Base-by-base conservation (phyloP, 2,113 vertebrate genomes). In the Seriola dumerili region DNA sequence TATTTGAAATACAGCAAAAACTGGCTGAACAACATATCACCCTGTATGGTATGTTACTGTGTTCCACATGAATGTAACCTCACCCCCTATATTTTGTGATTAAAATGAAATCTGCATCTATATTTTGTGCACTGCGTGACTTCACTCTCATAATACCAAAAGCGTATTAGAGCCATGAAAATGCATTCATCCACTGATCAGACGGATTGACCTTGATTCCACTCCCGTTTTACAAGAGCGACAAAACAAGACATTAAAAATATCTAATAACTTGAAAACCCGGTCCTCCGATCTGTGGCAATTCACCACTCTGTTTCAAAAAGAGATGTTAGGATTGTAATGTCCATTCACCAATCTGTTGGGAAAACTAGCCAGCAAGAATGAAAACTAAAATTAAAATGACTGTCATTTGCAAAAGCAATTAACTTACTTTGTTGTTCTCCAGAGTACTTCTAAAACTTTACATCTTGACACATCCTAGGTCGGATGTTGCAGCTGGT, bases 81-180 rank as follows among this genome's bases (percentile, higher is more conserved):
- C 5, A 40, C 4, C 25, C 12, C 34, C 75, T 72, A 73, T 70
- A 76, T 84, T 85, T 88, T 90, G 74, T 10, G 21, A 89, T 77
- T 93, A 87, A 92, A 92, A 69, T 63, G 6, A 81, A 81, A 72
- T 63, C 36, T 80, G 82, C 44, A 74, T 79, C 73, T 40, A 40
- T 65, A 32, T 78, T 52, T 62, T 59, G 61, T 77, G 65, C 38
- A 8, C 44, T 54, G 66, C 5, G 25, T 88, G 70, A 64, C 64
- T 80, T 88, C 17, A 59, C 62, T 88, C 21, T 67, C 34, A 66
- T 72, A 36, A 63, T 16, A 34, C 34, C 36, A 23, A 50, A 12
- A 65, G 7, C 44, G 8, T 72, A 78, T 89, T 74, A 86, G 42
- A 77, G 42, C 5, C 42, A 67, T 64, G 21, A 73, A 48, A 79